Evolutionary conservation across 2,888 invertebrate genomes (phyloP).

Genomic region (Oconnorella tubifera): DNA sequence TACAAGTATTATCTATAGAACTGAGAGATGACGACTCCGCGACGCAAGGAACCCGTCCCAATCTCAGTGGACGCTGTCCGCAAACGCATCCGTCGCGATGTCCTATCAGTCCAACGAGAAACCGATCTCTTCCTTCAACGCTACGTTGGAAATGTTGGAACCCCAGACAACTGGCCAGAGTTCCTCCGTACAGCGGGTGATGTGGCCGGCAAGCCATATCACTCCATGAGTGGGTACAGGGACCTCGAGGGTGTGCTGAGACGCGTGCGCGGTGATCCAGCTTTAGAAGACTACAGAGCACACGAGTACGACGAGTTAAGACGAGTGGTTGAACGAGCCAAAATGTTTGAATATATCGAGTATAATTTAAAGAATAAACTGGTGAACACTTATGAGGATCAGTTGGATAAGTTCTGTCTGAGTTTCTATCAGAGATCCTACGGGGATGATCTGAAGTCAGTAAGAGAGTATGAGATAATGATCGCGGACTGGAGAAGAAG

Average conservation of each 20-base stretch:
- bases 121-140: background rate
- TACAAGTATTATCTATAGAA: no score
- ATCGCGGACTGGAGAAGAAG: slow-evolving; percentile 40
- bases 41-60: background rate
- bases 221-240: no score
- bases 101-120: background rate
- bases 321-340: slow-evolving; percentile 25
- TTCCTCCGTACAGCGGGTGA: no score
- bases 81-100: background rate
- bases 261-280: background rate
- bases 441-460: slow-evolving; percentile 37
- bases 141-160: background rate
- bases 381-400: slow-evolving; percentile 13
- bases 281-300: background rate
- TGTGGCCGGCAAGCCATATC: no score
- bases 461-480: slow-evolving; percentile 44
- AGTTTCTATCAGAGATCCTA: slow-evolving; percentile 41
- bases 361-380: slow-evolving; percentile 23
- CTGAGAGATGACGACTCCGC: no score
- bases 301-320: slow-evolving; percentile 14
- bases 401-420: slow-evolving; percentile 41
- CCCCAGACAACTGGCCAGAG: background rate
- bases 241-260: no score
- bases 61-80: background rate
- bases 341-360: slow-evolving; percentile 29